Base-by-base conservation (phyloP, 2,113 vertebrate genomes). In the Ailuropoda melanoleuca region DNA sequence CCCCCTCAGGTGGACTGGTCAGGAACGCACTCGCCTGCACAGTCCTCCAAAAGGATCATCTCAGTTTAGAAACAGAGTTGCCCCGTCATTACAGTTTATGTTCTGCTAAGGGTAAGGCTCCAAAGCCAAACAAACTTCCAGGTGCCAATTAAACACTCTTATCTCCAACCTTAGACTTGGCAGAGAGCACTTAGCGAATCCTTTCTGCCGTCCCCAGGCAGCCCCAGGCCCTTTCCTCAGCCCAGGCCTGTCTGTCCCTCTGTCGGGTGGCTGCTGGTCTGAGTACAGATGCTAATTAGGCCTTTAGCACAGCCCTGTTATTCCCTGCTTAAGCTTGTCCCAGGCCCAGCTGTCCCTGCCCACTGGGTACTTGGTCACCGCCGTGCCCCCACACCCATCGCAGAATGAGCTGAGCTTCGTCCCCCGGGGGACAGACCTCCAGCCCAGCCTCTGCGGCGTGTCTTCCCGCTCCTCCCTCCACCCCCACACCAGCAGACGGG, bases 191-290 rank as follows among this genome's bases (percentile, higher is more conserved):
- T 93, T 68, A 53, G 62, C 12, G 18, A 70, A 92, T 87, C 92
- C 77, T 58, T 94, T 66, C 92, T 75, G 66, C 85, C 48, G 31
- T 77, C 90, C 97, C 77, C n/a, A 26, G 68, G 90, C 91, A 70
- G 94, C 97, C 93, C 83, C 91, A 78, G 93, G 94, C 90, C 93
- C 95, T 97, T 89, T 83, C 21, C 97, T 97, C 93, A 89, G 97
- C 97, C 95, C 78, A n/a, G 96, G 83, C 95, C 94, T 94, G 94
- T 83, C 90, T 88, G 81, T 39, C 94, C 50, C 90, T 94, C 86
- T 55, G 0, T 68, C 21, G 88, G 84, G 88, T 64, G 72, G 64
- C 97, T 95, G 90, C 68, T 58, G 37, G 92, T 95, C 92, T 2
- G 50, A 84, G n/a, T 12, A 97, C 90, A 78, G 18, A 82, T 82